phyloP scores from a whole-genome alignment of 2,113 vertebrate genomes.

The Sitta europaea region DNA sequence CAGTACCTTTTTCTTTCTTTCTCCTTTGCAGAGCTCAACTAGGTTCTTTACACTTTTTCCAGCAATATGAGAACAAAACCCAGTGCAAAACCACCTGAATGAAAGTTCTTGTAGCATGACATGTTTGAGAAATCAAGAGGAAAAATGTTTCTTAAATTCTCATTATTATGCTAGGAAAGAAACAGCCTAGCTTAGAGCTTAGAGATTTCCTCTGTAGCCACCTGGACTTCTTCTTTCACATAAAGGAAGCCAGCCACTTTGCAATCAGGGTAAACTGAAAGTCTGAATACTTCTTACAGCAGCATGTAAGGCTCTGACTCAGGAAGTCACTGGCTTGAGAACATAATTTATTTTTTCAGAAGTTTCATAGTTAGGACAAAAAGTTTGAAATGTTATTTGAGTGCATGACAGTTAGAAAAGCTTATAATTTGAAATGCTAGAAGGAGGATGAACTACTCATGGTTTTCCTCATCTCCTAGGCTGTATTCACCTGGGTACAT shows the following conservation, averaged over 20 bases:
- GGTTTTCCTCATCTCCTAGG: not conserved
- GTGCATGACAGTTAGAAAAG: not conserved
- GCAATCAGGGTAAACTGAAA: not conserved
- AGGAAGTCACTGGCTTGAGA: not conserved
- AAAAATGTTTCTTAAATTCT: not conserved
- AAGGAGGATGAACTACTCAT: not conserved
- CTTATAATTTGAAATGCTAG: not conserved
- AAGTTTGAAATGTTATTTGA: not conserved
- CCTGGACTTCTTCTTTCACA: not conserved
- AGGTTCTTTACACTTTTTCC: not conserved
- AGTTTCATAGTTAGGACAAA: not conserved
- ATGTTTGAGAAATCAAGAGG: not conserved
- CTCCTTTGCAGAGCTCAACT: not conserved
- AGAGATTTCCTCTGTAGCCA: not conserved
- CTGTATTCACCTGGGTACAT: rapidly evolving
- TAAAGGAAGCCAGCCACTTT: not conserved
- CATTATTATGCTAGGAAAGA: not conserved
- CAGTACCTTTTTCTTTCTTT: not conserved
- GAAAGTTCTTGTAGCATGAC: not conserved
- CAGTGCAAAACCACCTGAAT: not conserved
- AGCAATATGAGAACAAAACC: not conserved
- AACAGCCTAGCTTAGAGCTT: not conserved
- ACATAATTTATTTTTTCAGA: not conserved
- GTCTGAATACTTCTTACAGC: not conserved
- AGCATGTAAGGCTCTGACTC: not conserved